Conservation (phyloP, 1,140 invertebrate species). For the Bemisia tabaci region DNA sequence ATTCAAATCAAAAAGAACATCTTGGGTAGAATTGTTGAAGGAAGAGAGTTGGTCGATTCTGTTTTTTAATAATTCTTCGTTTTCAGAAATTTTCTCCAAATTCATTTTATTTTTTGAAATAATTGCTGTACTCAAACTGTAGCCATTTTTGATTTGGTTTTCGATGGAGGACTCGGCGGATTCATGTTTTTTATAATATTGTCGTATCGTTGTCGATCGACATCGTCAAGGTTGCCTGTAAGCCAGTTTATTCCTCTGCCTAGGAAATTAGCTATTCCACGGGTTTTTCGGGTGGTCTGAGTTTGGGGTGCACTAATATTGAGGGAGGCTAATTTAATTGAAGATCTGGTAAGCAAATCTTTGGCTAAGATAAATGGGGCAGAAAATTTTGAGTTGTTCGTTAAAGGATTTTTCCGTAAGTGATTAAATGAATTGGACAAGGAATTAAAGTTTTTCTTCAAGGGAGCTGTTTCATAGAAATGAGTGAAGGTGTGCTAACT, state of each 20-base stretch:
- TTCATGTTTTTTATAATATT: constrained; percentile 1
- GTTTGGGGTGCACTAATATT: too few relatives aligned
- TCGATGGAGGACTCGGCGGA: not conserved
- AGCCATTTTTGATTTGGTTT: not conserved
- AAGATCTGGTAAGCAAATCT: not conserved
- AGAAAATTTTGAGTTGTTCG: not conserved
- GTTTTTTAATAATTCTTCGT: constrained; percentile 1
- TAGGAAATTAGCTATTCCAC: not conserved
- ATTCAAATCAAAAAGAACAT: not conserved
- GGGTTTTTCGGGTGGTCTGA: not conserved
- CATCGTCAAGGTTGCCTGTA: constrained; percentile 7
- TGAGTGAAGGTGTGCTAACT: not conserved
- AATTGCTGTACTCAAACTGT: not conserved
- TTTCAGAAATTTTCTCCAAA: not conserved
- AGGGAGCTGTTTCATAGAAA: not conserved
- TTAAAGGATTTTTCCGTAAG: not conserved
- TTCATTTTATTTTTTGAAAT: not conserved
- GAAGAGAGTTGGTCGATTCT: constrained; percentile 2
- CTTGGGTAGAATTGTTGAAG: not conserved
- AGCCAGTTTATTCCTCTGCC: not conserved
- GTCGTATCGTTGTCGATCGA: not conserved
- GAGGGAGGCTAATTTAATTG: too few relatives aligned
- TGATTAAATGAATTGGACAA: not conserved
- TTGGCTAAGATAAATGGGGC: not conserved
- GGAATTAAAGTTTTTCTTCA: not conserved